Conservation (phyloP, 2,797 vertebrate genomes). For the Xiphophorus birchmanni region DNA sequence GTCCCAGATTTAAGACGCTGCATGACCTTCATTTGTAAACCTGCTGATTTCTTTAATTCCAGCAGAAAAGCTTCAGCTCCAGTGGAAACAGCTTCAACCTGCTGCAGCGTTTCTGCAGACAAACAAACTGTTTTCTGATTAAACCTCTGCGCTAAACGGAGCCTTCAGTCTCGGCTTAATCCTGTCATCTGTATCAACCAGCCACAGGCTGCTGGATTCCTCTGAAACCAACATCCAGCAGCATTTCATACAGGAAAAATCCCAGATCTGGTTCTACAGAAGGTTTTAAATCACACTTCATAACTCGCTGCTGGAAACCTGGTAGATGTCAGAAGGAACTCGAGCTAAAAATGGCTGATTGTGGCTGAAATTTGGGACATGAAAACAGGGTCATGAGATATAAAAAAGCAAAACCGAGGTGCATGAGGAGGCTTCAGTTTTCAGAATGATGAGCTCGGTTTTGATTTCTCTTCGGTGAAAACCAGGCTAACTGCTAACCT, state of each 20-base stretch:
- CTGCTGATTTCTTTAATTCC: constrained; percentile 54
- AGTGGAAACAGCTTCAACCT: constrained; percentile 39
- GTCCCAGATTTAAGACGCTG: constrained; percentile 64
- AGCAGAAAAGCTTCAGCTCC: constrained; percentile 31
- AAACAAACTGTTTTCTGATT: not conserved
- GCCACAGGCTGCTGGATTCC: not conserved
- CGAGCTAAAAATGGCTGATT: not conserved
- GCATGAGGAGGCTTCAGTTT: constrained; percentile 12
- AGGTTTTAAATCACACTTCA: not conserved
- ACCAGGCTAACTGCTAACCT: constrained; percentile 56
- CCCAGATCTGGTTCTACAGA: not conserved
- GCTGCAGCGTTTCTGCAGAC: constrained; percentile 4
- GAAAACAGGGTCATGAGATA: constrained; percentile 20
- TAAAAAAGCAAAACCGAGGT: constrained; percentile 18
- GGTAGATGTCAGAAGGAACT: not conserved
- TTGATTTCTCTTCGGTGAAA: constrained; percentile 37
- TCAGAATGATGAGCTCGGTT: constrained; percentile 17
- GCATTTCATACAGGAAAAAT: not conserved
- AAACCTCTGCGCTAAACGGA: not conserved
- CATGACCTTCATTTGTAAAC: constrained; percentile 68
- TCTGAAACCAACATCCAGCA: not conserved
- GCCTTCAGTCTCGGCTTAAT: constrained; percentile 6
- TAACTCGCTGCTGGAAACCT: not conserved
- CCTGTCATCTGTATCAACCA: constrained; percentile 2
- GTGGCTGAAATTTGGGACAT: constrained; percentile 7